Base-by-base conservation (phyloP, 2,888 invertebrate genomes). In the Heteromurus nitidus region DNA sequence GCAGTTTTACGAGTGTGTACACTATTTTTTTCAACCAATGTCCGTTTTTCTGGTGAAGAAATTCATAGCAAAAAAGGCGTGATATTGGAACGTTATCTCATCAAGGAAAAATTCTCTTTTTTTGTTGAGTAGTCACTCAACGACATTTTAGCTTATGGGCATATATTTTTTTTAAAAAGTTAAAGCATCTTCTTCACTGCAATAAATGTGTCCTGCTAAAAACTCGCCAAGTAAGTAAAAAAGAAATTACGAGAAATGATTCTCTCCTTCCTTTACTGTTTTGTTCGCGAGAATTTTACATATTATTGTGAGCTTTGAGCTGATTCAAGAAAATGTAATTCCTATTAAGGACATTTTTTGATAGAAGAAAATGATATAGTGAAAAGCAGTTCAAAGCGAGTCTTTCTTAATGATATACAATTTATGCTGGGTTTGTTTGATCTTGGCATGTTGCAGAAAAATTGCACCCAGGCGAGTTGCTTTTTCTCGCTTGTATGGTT, bases 401-500 rank as follows among this genome's bases (percentile, higher is more conserved):
- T 9, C 11, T 1, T 20, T 58, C 18, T 58, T 58, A 58, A 28
- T 28, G 28, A 58, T 62, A 62, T 62, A 20, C 36, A 18, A 62
- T 36, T 36, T 18, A 36, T 62, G 62, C 3, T 26, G 44, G 9
- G n/a, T 47, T 47, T 22, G 22, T 16, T 18, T 47, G n/a, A n/a
- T 47, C 9, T 31, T 44, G 26, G n/a, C 26, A 26, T 47, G 67
- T 42, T 26, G 3, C 20, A 58, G 30, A n/a, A 26, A 70, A 26
- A 68, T 31, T 31, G 58, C 42, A 70, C 70, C 70, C 70, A 58
- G 42, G 42, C 36, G 70, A 60, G 13, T 58, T 20, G 20, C n/a
- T n/a, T n/a, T n/a, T n/a, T n/a, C n/a, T n/a, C n/a, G n/a, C n/a
- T n/a, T n/a, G n/a, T n/a, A n/a, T n/a, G n/a, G n/a, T n/a, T n/a